phyloP scores from a whole-genome alignment of 2,888 invertebrate genomes.

The Dermolepida albohirtum region DNA sequence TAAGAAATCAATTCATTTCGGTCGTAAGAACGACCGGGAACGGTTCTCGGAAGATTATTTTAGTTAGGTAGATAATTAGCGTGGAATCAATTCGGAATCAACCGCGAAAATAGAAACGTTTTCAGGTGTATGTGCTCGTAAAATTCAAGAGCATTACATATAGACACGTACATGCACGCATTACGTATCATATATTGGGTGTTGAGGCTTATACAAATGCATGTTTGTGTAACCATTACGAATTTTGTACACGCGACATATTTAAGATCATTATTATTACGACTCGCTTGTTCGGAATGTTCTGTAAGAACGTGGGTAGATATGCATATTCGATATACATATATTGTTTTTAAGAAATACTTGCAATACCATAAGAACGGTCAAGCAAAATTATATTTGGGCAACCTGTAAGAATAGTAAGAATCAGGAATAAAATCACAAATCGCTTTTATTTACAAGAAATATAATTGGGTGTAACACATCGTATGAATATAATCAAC shows the following conservation, averaged over 20 bases:
- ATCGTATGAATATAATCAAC: too few relatives aligned
- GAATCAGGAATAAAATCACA: too few relatives aligned
- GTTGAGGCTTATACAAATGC: slow-evolving; percentile 8
- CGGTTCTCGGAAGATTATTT: slow-evolving; percentile 49
- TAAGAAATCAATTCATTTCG: slow-evolving; percentile 31
- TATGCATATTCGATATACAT: too few relatives aligned
- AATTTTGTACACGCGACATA: slow-evolving; percentile 22
- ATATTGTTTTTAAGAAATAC: too few relatives aligned
- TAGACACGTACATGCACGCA: not conserved
- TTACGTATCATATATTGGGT: not conserved
- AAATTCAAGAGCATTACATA: not conserved
- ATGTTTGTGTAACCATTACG: slow-evolving; percentile 21
- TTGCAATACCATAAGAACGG: too few relatives aligned
- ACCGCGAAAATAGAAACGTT: slow-evolving; percentile 37
- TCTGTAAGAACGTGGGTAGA: too few relatives aligned
- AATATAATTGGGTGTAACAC: too few relatives aligned
- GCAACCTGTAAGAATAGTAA: too few relatives aligned
- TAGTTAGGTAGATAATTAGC: slow-evolving; percentile 51
- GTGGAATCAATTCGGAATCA: slow-evolving; percentile 50
- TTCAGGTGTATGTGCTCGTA: slow-evolving; percentile 38
- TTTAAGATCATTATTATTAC: slow-evolving; percentile 18
- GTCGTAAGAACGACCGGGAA: slow-evolving; percentile 32
- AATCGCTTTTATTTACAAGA: too few relatives aligned
- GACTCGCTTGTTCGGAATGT: slow-evolving; percentile 1
- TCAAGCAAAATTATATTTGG: too few relatives aligned